phyloP scores from a whole-genome alignment of 1,140 invertebrate genomes.

The Macrosteles quadrilineatus region DNA sequence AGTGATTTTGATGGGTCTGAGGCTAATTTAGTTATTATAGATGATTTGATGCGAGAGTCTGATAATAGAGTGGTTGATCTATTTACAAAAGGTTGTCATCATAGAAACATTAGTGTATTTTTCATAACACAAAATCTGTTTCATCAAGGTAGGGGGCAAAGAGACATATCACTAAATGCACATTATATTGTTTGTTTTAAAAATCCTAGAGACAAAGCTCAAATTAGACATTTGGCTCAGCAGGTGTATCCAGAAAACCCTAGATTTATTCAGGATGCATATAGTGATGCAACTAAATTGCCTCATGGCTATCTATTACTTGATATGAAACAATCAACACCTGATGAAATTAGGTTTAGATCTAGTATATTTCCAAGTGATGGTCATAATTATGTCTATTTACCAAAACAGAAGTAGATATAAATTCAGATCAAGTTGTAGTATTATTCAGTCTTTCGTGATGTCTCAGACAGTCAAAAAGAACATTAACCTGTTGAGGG shows the following conservation, averaged over 20 bases:
- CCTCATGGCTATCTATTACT: not conserved
- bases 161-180: too few relatives aligned
- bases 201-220: conserved; percentile 12
- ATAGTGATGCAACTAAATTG: not conserved
- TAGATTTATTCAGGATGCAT: conserved; percentile 8
- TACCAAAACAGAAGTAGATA: not conserved
- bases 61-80: too few relatives aligned
- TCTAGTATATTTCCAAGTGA: not conserved
- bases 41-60: conserved; percentile 10
- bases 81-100: too few relatives aligned
- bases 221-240: conserved; percentile 10
- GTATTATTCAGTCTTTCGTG: not conserved
- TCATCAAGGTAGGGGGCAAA: too few relatives aligned
- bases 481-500: not conserved
- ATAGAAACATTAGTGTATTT: conserved; percentile 10
- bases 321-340: too few relatives aligned
- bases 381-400: not conserved
- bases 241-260: too few relatives aligned
- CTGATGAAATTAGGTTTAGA: too few relatives aligned
- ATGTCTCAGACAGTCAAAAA: not conserved
- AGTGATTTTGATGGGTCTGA: not conserved
- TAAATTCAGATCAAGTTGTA: not conserved
- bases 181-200: too few relatives aligned
- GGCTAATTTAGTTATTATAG: not conserved
- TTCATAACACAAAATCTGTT: conserved; percentile 11